A percentile compares a stretch with the other conserved stretches of the same genome.
phyloP scores from a whole-genome alignment of 2,113 vertebrate genomes.

The Peucedramus taeniatus region DNA sequence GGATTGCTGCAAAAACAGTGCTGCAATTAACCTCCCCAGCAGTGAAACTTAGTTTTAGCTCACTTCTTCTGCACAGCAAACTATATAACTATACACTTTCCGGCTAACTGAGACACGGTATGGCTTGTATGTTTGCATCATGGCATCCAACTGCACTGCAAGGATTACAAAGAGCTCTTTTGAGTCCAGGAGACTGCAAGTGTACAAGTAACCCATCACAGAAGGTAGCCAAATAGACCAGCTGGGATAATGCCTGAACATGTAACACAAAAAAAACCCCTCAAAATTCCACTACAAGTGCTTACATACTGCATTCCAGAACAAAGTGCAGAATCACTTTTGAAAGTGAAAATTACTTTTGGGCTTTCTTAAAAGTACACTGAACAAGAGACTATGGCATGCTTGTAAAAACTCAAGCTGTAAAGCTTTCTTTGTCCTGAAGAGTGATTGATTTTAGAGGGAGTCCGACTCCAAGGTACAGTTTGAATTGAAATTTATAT shows the following conservation, averaged over 20 bases:
- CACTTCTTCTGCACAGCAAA: not conserved
- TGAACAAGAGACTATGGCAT: not conserved
- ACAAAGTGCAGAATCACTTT: not conserved
- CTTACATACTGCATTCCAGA: not conserved
- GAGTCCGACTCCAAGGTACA: not conserved
- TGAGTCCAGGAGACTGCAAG: not conserved
- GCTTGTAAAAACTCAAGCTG: not conserved
- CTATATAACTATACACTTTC: not conserved
- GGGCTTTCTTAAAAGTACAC: not conserved
- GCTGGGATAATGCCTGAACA: not conserved
- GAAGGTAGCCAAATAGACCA: not conserved
- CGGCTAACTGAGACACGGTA: not conserved
- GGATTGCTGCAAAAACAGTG: not conserved
- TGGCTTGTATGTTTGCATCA: not conserved
- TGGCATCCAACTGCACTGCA: not conserved
- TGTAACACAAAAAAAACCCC: not conserved
- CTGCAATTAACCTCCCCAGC: conserved; percentile 36
- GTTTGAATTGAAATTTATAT: not conserved
- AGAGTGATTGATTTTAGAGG: not conserved
- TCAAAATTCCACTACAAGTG: not conserved
- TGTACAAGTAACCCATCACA: not conserved
- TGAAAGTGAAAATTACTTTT: not conserved
- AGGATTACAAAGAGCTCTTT: not conserved
- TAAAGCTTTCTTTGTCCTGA: conserved; percentile 1
- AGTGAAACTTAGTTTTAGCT: conserved; percentile 23